Evolutionary conservation across 2,888 invertebrate species (phyloP).

Genomic region (Thysanoteuthis rhombus): DNA sequence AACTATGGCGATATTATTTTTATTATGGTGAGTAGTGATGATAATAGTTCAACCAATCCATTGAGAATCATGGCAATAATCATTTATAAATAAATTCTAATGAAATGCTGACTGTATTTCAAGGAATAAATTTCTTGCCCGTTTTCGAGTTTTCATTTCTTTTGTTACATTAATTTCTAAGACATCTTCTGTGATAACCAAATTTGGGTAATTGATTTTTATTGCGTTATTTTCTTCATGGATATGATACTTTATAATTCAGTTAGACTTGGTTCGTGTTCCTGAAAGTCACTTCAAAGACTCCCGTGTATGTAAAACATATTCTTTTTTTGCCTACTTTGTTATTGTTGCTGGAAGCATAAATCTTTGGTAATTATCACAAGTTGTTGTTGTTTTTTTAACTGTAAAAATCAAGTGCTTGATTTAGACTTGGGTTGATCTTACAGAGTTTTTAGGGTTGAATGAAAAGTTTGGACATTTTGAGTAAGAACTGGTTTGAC

Average conservation of each 20-base stretch:
- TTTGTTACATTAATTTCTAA: neutral
- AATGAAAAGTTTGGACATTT: neutral
- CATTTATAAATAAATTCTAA: neutral
- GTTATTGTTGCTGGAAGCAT: neutral
- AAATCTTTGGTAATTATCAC: neutral
- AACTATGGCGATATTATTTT: too few relatives aligned
- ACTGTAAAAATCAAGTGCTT: neutral
- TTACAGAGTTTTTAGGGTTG: neutral
- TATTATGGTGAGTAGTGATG: neutral
- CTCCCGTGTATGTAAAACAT: neutral
- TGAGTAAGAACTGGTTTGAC: neutral
- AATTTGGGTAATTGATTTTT: neutral
- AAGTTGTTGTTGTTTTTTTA: neutral
- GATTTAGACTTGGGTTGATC: conserved; percentile 12
- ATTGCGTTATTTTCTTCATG: neutral
- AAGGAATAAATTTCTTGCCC: neutral
- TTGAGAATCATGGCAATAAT: too few relatives aligned
- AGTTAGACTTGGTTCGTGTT: neutral
- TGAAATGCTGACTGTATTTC: neutral
- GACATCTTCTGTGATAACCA: neutral
- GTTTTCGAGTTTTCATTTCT: neutral
- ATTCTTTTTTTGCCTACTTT: neutral
- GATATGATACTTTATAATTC: neutral
- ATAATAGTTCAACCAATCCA: neutral
- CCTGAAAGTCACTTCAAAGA: neutral